These are phyloP conservation scores for Drosophila melanocephala DNA, from an alignment of 2,888 invertebrate genomes.

Conservation along the genomic window DNA sequence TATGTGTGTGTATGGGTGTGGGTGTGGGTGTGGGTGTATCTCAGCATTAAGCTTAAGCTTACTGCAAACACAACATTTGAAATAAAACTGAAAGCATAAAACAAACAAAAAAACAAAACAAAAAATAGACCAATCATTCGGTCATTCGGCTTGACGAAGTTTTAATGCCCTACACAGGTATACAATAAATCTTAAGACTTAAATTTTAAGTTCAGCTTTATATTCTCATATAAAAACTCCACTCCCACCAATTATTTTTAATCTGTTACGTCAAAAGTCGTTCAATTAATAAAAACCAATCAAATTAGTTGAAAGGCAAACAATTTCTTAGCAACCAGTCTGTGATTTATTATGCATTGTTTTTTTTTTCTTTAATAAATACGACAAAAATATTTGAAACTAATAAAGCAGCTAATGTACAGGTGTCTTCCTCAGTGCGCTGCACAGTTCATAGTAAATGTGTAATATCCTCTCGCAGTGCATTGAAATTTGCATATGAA, in stretches of 20 bases:
- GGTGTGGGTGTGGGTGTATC: background rate
- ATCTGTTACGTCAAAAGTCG: background rate
- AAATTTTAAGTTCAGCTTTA: background rate
- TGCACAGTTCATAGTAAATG: background rate
- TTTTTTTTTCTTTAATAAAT: background rate
- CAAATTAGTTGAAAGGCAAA: background rate
- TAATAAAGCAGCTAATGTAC: background rate
- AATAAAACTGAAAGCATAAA: background rate
- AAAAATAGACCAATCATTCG: background rate
- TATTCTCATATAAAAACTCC: background rate
- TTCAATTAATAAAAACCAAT: background rate
- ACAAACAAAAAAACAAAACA: too few relatives aligned
- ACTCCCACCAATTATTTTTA: background rate
- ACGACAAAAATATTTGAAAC: background rate
- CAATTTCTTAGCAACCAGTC: background rate
- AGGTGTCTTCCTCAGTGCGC: background rate
- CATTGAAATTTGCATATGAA: background rate
- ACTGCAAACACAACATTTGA: background rate
- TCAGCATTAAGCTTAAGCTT: constrained; percentile 5
- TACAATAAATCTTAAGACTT: background rate
- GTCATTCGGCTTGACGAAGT: background rate
- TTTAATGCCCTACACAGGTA: background rate
- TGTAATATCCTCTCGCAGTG: background rate
- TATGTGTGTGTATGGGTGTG: background rate
- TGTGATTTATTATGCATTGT: background rate